Conservation (phyloP, 2,113 vertebrate species). For the Amazona guildingii region DNA sequence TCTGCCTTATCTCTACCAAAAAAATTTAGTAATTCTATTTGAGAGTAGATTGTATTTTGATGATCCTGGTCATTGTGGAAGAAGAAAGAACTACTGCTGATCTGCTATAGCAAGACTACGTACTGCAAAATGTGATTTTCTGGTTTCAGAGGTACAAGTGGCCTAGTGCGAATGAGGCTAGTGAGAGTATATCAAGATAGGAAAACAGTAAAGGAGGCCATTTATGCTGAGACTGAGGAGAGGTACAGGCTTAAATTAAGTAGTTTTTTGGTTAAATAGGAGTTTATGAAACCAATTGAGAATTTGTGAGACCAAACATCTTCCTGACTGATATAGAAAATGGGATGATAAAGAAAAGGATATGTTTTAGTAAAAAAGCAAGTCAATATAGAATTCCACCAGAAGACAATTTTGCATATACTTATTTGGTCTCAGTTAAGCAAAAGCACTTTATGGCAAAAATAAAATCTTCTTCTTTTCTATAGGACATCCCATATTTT, state of each 20-base stretch:
- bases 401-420: background rate
- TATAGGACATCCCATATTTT: background rate
- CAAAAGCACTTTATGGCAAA: background rate
- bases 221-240: background rate
- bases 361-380: background rate
- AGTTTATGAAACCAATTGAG: background rate
- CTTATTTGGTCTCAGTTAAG: background rate
- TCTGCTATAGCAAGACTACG: background rate
- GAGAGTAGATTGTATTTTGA: constrained; percentile 25
- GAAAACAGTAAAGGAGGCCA: background rate
- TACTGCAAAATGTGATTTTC: background rate
- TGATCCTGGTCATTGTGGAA: background rate
- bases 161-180: background rate
- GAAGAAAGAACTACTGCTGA: background rate
- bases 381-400: background rate
- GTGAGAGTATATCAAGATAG: background rate
- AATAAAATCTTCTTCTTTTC: background rate
- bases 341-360: background rate
- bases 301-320: background rate
- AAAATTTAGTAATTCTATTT: background rate
- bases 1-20: constrained; percentile 11
- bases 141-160: background rate
- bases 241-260: background rate
- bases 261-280: background rate
- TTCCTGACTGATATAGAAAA: background rate